These are phyloP conservation scores for Siniperca obscura DNA, from an alignment of 2,797 vertebrate genomes.

Conservation along the genomic window DNA sequence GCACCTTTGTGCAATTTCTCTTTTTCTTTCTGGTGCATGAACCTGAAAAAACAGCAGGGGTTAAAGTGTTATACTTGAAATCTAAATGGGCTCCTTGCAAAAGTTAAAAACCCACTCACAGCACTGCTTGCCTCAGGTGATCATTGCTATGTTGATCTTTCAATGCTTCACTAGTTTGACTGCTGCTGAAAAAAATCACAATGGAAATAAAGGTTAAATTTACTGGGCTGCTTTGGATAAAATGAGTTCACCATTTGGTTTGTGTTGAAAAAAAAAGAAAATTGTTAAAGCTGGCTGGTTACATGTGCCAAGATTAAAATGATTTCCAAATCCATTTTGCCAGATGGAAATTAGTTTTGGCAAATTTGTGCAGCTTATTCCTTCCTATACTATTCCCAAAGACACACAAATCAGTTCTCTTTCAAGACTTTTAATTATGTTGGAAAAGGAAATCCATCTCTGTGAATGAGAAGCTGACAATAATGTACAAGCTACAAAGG, in stretches of 20 bases:
- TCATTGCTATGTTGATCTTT: slow-evolving; percentile 10
- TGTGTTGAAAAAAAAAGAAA: not conserved
- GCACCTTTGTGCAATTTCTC: not conserved
- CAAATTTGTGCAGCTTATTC: slow-evolving; percentile 35
- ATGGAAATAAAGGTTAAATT: not conserved
- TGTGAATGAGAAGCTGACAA: not conserved
- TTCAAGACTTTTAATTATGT: slow-evolving; percentile 36
- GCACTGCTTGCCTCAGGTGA: slow-evolving; percentile 22
- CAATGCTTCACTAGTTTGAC: not conserved
- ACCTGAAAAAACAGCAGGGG: slow-evolving; percentile 13
- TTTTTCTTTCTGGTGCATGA: slow-evolving; percentile 6
- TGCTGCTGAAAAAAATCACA: not conserved
- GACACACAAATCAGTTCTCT: slow-evolving; percentile 23
- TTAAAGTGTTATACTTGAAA: slow-evolving; percentile 14
- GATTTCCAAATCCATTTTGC: slow-evolving; percentile 16
- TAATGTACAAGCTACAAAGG: not conserved
- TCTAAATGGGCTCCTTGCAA: slow-evolving; percentile 5
- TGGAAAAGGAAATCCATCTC: slow-evolving; percentile 14
- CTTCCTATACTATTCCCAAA: slow-evolving; percentile 17
- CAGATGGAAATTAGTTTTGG: slow-evolving; percentile 35
- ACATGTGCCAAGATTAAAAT: not conserved
- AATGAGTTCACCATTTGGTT: not conserved
- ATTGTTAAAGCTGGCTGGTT: not conserved
- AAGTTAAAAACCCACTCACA: slow-evolving; percentile 25
- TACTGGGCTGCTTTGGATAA: not conserved